Base-by-base conservation (phyloP, 2,113 vertebrate species). In the Oplegnathus fasciatus region DNA sequence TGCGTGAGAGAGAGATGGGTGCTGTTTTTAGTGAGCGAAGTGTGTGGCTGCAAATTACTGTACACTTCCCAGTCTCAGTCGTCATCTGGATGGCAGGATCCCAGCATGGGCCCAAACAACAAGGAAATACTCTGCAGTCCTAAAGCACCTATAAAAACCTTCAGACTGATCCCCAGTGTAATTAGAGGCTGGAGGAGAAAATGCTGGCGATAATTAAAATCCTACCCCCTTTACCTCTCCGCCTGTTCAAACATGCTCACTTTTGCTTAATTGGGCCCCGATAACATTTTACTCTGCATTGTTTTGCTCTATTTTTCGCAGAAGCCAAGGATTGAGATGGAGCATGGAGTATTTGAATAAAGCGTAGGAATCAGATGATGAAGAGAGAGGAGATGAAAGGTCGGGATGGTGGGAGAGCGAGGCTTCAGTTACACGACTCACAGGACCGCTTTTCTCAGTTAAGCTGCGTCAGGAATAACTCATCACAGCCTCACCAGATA, bases 71-170 rank as follows among this genome's bases (percentile, higher is more conserved):
- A 55, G 86, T 80, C 82, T 91, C 72, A 11, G 81, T 86, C 88
- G 42, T 92, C 90, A 92, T 93, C 92, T 92, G 78, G 86, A 91
- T 77, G 81, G 89, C 87, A 89, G 91, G 30, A 91, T 89, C 91
- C 84, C 92, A 94, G 92, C 92, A 84, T 89, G 93, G 60, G 88
- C 62, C 89, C 17, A 22, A 88, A 90, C 83, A 90, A 90, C 77
- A 90, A 93, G 91, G 87, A 92, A 94, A 92, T 88, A 62, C 90
- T 92, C 83, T 50, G 86, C 85, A 83, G 86, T 93, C 91, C 90
- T 92, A 32, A 78, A 85, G 85, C 81, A 78, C 90, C 91, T 78
- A 93, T 94, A 92, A 93, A 94, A 93, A 3, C 67, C 74, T 68
- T 78, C 76, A 89, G 75, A 89, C 88, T 88, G 86, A 90, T 93